Conservation (phyloP, 23 tunicate genomes). For the Ciona savignyi region DNA sequence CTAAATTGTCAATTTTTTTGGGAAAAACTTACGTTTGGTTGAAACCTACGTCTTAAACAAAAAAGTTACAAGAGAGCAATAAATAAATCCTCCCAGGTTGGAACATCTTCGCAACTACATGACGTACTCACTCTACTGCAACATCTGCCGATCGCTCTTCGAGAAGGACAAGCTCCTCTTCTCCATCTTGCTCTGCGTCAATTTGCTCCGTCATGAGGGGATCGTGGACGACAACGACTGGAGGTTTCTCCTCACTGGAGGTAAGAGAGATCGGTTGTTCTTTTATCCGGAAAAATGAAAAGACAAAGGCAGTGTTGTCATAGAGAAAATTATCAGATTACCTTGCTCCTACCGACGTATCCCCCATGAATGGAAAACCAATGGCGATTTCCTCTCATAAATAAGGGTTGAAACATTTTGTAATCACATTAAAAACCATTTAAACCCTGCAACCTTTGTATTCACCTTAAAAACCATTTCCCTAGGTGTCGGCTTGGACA, state of each 20-base stretch:
- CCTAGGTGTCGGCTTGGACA: constrained; percentile 97
- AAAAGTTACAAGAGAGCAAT: too few species aligned
- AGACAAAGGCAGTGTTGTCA: too few species aligned
- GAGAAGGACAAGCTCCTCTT: constrained; percentile 96
- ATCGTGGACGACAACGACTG: constrained; percentile 55
- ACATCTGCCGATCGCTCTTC: constrained; percentile 94
- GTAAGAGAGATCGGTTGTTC: constrained; percentile 5
- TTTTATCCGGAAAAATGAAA: not conserved
- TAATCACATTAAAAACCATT: too few species aligned
- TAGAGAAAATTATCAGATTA: too few species aligned
- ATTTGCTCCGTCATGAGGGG: constrained; percentile 73
- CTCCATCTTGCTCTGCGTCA: constrained; percentile 90
- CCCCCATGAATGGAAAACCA: too few species aligned
- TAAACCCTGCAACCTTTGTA: too few species aligned
- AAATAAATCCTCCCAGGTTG: constrained; percentile 25
- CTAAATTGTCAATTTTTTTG: too few species aligned
- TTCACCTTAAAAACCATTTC: not conserved
- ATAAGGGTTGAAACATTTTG: too few species aligned
- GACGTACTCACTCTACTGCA: constrained; percentile 96
- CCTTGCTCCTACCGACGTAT: too few species aligned
- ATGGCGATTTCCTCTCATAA: too few species aligned
- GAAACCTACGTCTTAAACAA: too few species aligned
- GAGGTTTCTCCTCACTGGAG: constrained; percentile 96
- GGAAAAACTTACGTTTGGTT: too few species aligned
- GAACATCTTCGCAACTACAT: constrained; percentile 72